Evolutionary conservation across 2,797 vertebrate genomes (phyloP).

Genomic region (Cyprinodon diabolis): DNA sequence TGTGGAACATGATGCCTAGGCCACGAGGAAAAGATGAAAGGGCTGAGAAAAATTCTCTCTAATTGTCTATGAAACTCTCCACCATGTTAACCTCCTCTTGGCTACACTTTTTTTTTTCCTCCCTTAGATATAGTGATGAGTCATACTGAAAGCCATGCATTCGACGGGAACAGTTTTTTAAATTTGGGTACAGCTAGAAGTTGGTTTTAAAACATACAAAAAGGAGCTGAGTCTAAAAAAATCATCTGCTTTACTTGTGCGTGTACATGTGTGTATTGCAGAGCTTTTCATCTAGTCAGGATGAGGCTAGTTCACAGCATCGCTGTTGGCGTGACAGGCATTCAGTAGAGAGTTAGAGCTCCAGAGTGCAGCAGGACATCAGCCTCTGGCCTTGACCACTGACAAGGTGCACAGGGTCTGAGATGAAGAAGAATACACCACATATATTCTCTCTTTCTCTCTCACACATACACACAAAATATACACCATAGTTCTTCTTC

Average conservation of each 20-base stretch:
- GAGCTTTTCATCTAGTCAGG: background rate
- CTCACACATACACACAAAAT: conserved; percentile 30
- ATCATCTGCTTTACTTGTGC: background rate
- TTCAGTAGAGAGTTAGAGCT: conserved; percentile 46
- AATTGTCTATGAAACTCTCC: conserved; percentile 65
- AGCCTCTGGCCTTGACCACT: conserved; percentile 64
- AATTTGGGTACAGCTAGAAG: background rate
- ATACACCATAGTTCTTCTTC: conserved; percentile 16
- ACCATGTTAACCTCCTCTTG: conserved; percentile 57
- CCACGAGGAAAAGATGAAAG: conserved; percentile 47
- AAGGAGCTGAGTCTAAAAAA: background rate
- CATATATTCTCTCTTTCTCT: conserved; percentile 6
- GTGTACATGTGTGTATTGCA: conserved; percentile 18
- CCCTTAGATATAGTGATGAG: conserved; percentile 34
- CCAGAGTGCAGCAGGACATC: conserved; percentile 32
- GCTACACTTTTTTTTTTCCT: conserved; percentile 26
- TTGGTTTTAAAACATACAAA: background rate
- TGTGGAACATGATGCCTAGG: conserved; percentile 50
- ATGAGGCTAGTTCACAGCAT: conserved; percentile 19
- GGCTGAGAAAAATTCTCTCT: conserved; percentile 51
- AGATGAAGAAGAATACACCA: conserved; percentile 22
- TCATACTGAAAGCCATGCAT: conserved; percentile 24
- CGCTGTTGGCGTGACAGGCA: conserved; percentile 41
- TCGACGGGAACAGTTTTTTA: conserved; percentile 3
- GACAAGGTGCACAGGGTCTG: conserved; percentile 55